Conservation (phyloP, 2,113 vertebrate genomes). For the Hippocampus guttulatus region DNA sequence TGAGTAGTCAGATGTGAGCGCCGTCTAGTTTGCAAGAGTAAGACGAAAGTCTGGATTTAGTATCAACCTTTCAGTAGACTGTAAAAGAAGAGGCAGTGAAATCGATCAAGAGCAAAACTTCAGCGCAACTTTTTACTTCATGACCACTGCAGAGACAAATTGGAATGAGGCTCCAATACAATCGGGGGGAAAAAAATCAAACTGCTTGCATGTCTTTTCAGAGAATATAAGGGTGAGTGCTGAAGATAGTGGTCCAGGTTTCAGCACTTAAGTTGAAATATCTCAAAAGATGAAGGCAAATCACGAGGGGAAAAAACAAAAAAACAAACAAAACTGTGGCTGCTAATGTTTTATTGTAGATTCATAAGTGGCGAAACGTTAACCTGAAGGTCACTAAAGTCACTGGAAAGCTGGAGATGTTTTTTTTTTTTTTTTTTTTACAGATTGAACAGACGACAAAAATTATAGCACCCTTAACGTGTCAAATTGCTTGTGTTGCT, state of each 20-base stretch:
- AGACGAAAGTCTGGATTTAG: neutral
- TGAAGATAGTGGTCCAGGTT: conserved; percentile 30
- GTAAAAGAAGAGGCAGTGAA: neutral
- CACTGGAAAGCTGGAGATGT: neutral
- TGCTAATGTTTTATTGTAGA: neutral
- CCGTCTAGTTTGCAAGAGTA: neutral
- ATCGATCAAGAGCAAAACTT: conserved; percentile 3
- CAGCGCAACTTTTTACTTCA: conserved; percentile 2
- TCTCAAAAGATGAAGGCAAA: conserved; percentile 28
- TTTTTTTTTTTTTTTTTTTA: neutral
- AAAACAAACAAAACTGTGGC: conserved; percentile 17
- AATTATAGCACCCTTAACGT: no score
- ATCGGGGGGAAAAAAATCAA: conserved; percentile 35
- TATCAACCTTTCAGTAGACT: neutral
- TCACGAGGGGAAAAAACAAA: conserved; percentile 34
- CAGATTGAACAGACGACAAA: neutral
- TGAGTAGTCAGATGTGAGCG: conserved; percentile 4
- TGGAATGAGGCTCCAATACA: conserved; percentile 17
- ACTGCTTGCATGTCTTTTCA: conserved; percentile 33
- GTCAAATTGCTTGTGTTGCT: no score
- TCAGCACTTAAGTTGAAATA: conserved; percentile 25
- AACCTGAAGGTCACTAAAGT: neutral
- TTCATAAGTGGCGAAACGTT: conserved; percentile 8
- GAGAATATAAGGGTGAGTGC: conserved; percentile 30
- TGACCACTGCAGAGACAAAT: conserved; percentile 13